These are phyloP conservation scores for Gallinago stenura DNA, from an alignment of 2,797 vertebrate species.

Conservation along the genomic window DNA sequence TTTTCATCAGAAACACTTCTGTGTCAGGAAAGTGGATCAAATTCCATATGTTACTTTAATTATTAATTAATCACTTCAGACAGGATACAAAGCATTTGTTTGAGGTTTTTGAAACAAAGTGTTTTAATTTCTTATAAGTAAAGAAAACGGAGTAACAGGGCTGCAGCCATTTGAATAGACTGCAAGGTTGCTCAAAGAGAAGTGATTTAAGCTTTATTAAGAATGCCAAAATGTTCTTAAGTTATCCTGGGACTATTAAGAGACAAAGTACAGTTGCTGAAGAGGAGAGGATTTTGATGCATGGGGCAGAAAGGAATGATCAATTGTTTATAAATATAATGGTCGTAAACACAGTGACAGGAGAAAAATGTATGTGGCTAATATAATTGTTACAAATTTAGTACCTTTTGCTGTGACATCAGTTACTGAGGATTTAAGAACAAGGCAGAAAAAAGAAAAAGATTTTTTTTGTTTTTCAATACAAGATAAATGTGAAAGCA, in stretches of 20 bases:
- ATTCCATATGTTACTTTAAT: neutral
- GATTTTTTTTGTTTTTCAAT: neutral
- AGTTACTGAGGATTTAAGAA: constrained; percentile 32
- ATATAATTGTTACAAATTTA: constrained; percentile 61
- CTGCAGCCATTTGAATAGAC: neutral
- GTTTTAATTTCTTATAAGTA: neutral
- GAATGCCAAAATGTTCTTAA: neutral
- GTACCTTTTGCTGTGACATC: constrained; percentile 38
- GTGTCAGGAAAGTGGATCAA: neutral
- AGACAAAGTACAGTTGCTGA: neutral
- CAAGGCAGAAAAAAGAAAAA: neutral
- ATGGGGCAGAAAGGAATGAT: constrained; percentile 34
- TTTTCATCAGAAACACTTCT: neutral
- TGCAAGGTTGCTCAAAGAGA: neutral
- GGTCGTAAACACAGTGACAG: constrained; percentile 42
- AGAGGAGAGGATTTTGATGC: constrained; percentile 29
- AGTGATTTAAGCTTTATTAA: constrained; percentile 37
- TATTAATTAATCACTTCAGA: neutral
- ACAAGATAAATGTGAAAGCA: constrained; percentile 14
- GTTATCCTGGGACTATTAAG: neutral
- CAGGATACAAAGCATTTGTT: neutral
- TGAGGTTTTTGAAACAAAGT: neutral
- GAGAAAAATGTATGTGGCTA: constrained; percentile 26
- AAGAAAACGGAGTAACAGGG: neutral
- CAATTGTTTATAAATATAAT: constrained; percentile 43